phyloP scores from a whole-genome alignment of 2,888 invertebrate genomes.

The Scaeva pyrastri region DNA sequence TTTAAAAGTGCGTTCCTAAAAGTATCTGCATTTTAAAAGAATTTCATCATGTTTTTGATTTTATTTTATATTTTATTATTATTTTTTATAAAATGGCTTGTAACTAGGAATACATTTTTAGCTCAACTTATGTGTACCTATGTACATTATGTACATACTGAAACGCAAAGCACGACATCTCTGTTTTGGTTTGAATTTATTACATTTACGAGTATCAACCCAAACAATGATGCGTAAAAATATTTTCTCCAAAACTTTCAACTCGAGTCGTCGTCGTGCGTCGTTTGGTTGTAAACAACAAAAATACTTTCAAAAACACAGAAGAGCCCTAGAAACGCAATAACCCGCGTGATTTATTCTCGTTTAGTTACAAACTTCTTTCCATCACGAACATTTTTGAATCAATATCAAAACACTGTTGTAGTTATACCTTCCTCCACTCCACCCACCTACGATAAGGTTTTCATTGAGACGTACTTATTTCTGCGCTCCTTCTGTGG shows the following conservation, averaged over 20 bases:
- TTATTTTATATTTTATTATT: too few species aligned
- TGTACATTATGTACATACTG: background rate
- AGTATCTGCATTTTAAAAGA: too few species aligned
- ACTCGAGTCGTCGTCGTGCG: background rate
- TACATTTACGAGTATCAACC: constrained; percentile 23
- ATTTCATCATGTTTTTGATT: too few species aligned
- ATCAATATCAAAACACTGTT: background rate
- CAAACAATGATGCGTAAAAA: constrained; percentile 19
- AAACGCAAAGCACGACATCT: background rate
- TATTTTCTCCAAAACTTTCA: background rate
- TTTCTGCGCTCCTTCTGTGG: background rate
- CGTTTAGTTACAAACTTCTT: constrained; percentile 43
- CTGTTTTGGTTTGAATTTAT: constrained; percentile 24
- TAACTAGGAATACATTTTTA: too few species aligned
- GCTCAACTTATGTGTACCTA: too few species aligned
- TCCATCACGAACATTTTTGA: constrained; percentile 28
- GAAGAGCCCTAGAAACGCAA: constrained; percentile 36
- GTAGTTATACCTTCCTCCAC: background rate
- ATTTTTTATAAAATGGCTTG: too few species aligned
- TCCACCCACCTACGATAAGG: constrained; percentile 7
- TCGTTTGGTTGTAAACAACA: background rate
- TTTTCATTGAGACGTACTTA: constrained; percentile 10
- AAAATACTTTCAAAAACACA: background rate
- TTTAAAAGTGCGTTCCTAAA: too few species aligned
- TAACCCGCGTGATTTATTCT: constrained; percentile 23